phyloP scores from a whole-genome alignment of 92 coral and sea anemone genomes.

The Zoanthus sociatus region DNA sequence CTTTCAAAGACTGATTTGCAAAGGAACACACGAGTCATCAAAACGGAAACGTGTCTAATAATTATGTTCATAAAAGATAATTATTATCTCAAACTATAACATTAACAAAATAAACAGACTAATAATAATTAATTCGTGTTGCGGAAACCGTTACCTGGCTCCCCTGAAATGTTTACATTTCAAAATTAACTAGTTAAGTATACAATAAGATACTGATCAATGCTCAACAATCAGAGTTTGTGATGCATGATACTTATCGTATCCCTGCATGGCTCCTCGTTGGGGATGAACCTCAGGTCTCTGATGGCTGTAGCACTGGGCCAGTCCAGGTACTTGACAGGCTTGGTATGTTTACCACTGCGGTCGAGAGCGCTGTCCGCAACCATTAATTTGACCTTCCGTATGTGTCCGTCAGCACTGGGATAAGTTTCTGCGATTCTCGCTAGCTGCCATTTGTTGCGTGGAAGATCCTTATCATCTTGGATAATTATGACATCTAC shows the following conservation, averaged over 20 bases:
- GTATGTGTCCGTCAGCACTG: slow-evolving; percentile 44
- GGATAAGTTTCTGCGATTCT: slow-evolving; percentile 21
- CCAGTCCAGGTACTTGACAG: slow-evolving; percentile 41
- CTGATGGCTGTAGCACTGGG: slow-evolving; percentile 46
- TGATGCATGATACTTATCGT: slow-evolving; percentile 7
- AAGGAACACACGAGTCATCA: too few relatives aligned
- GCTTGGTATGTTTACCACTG: slow-evolving; percentile 29
- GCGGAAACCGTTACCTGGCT: slow-evolving; percentile 27
- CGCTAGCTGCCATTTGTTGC: slow-evolving; percentile 60
- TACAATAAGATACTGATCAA: background rate
- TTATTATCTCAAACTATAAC: too few relatives aligned
- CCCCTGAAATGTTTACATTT: slow-evolving; percentile 44
- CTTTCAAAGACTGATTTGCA: too few relatives aligned
- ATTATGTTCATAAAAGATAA: too few relatives aligned
- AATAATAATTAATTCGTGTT: too few relatives aligned
- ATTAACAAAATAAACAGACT: too few relatives aligned
- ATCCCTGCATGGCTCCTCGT: slow-evolving; percentile 48
- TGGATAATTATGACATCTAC: slow-evolving; percentile 31
- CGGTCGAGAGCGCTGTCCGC: slow-evolving; percentile 33
- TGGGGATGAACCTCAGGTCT: slow-evolving; percentile 50
- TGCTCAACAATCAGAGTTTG: slow-evolving; percentile 13
- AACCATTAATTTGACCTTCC: slow-evolving; percentile 31
- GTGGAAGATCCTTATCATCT: slow-evolving; percentile 35
- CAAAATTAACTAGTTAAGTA: background rate
- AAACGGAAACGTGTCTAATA: too few relatives aligned